Conservation (phyloP, 2,888 invertebrate species). For the Tenthredo notha region DNA sequence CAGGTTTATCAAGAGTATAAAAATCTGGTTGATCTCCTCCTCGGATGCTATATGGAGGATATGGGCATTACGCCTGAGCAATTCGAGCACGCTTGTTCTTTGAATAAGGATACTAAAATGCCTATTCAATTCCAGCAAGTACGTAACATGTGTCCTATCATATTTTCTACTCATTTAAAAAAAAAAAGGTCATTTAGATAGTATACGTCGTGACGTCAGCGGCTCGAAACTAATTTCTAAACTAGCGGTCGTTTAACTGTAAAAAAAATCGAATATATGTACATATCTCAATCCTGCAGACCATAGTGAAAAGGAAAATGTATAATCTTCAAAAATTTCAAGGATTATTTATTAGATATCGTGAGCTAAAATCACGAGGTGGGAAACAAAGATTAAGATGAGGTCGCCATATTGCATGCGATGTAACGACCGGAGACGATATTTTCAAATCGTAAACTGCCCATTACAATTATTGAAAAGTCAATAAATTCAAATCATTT, state of each 20-base stretch:
- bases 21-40: conserved; percentile 93
- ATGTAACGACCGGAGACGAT: neutral
- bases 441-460: neutral
- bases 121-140: conserved; percentile 81
- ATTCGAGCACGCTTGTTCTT: conserved; percentile 89
- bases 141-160: neutral
- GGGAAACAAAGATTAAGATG: neutral
- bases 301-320: neutral
- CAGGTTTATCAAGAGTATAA: conserved; percentile 92
- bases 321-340: neutral
- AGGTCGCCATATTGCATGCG: neutral
- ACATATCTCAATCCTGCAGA: neutral
- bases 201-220: neutral
- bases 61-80: conserved; percentile 93
- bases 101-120: conserved; percentile 77
- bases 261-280: neutral
- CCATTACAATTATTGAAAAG: neutral
- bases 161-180: neutral
- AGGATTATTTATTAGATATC: neutral
- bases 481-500: conserved; percentile 54
- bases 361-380: neutral
- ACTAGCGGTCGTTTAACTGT: neutral
- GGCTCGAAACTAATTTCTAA: neutral
- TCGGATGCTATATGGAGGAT: conserved; percentile 96
- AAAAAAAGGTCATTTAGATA: neutral